Conservation (phyloP, 2,797 vertebrate species). For the Anas bernieri region DNA sequence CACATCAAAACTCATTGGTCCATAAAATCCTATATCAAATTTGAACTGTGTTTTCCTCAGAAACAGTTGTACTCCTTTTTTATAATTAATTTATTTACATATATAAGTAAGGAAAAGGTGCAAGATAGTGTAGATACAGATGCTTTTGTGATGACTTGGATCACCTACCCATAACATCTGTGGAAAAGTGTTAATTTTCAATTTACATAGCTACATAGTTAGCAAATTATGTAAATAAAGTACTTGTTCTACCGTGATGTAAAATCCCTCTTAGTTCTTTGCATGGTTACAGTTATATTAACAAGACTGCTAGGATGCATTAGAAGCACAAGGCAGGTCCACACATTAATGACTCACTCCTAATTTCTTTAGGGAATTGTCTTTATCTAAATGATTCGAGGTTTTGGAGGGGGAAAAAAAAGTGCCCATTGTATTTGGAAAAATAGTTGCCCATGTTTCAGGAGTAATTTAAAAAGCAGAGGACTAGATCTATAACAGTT, state of each 20-base stretch:
- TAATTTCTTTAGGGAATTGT: background rate
- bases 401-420: background rate
- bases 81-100: background rate
- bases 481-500: background rate
- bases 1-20: background rate
- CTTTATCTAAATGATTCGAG: background rate
- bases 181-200: background rate
- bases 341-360: background rate
- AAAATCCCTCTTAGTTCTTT: background rate
- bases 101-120: background rate
- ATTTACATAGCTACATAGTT: fast-evolving
- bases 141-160: background rate
- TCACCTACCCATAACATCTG: background rate
- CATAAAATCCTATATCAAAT: background rate
- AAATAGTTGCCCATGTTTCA: background rate
- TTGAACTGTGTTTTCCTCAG: background rate
- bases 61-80: background rate
- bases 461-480: background rate
- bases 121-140: background rate
- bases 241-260: background rate
- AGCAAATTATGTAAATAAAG: background rate
- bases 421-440: background rate
- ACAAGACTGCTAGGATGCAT: background rate
- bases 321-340: background rate
- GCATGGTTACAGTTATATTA: background rate